These are phyloP conservation scores for Tiphia femorata DNA, from an alignment of 2,888 invertebrate species.

Conservation along the genomic window DNA sequence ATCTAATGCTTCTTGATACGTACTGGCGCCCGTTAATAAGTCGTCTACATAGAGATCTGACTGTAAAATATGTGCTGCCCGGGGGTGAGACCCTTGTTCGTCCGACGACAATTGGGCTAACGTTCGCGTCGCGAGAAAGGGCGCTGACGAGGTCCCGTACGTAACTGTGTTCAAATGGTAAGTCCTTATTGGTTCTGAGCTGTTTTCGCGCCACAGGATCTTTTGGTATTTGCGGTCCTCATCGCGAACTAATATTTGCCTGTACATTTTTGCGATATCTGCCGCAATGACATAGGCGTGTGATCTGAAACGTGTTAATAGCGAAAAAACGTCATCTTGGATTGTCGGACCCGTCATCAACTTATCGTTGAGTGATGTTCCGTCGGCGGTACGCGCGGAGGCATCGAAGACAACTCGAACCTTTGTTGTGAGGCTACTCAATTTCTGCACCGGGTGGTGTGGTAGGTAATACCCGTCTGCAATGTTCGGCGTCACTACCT, in stretches of 20 bases:
- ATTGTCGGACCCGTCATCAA: background rate
- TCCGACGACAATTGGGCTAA: background rate
- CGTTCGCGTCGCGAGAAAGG: background rate
- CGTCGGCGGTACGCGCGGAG: background rate
- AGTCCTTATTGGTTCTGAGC: background rate
- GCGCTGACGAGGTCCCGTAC: background rate
- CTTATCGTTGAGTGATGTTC: background rate
- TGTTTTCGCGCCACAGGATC: background rate
- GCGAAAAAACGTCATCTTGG: background rate
- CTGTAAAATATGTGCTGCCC: background rate
- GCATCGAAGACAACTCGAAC: background rate
- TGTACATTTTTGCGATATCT: background rate
- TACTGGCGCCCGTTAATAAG: background rate
- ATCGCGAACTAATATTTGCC: background rate
- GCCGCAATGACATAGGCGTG: background rate
- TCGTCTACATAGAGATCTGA: background rate
- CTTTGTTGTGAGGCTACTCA: background rate
- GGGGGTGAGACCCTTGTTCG: background rate
- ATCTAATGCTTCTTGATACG: background rate
- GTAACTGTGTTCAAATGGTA: background rate
- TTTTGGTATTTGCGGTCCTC: background rate
- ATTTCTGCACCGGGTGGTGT: background rate
- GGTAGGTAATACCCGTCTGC: background rate
- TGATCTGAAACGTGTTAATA: background rate
- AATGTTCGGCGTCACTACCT: background rate